Evolutionary conservation across 2,888 invertebrate species (phyloP).

Genomic region (Cylindroiulus punctatus): DNA sequence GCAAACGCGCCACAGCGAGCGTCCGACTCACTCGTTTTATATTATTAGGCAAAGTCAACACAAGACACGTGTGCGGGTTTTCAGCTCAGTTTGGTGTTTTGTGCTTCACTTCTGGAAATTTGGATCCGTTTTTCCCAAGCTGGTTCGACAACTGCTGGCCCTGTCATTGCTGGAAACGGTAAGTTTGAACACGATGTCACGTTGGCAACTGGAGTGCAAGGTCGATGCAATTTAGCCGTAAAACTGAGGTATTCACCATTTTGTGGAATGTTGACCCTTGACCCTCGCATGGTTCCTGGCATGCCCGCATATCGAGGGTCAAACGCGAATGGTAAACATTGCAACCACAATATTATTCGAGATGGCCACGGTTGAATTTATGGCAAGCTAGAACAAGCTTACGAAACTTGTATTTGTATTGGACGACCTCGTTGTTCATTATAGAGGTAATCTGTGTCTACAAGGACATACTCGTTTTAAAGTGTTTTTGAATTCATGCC

Average conservation of each 20-base stretch:
- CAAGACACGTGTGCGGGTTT: not conserved
- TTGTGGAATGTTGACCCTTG: not conserved
- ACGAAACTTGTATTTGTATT: too few species aligned
- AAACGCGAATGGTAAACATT: too few species aligned
- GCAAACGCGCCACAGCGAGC: not conserved
- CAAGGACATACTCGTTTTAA: too few species aligned
- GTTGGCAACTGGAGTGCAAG: not conserved
- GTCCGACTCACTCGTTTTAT: not conserved
- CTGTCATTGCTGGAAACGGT: not conserved
- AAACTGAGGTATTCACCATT: not conserved
- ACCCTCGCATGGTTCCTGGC: too few species aligned
- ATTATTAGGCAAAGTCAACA: slow-evolving; percentile 23
- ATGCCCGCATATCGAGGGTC: too few species aligned
- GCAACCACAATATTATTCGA: too few species aligned
- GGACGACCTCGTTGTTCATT: too few species aligned
- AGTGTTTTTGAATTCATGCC: too few species aligned
- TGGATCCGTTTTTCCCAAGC: not conserved
- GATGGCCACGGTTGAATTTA: too few species aligned
- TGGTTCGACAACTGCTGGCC: not conserved
- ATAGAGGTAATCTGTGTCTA: too few species aligned
- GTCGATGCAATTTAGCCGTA: not conserved
- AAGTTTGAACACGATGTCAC: not conserved
- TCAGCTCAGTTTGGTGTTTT: not conserved
- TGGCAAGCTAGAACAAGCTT: too few species aligned
- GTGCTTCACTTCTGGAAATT: not conserved